Percentiles rank a stretch among this genome's conserved stretches.
These are phyloP conservation scores for Grantiella picta DNA, from an alignment of 2,113 vertebrate genomes.

Conservation along the genomic window DNA sequence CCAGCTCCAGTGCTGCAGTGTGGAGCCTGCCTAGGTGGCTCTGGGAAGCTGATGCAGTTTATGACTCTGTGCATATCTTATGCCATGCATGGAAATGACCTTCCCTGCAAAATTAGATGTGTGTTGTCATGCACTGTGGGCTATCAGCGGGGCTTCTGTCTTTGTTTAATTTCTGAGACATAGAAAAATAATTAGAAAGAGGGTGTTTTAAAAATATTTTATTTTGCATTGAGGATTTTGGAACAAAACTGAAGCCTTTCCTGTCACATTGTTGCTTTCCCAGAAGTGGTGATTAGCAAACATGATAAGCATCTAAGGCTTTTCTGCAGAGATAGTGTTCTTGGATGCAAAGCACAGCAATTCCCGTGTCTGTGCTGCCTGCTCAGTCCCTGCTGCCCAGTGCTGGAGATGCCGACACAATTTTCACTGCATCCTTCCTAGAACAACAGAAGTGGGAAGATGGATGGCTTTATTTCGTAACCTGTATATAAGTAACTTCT, in stretches of 20 bases:
- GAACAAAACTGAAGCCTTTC: neutral
- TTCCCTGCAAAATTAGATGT: neutral
- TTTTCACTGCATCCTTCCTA: neutral
- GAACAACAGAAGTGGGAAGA: neutral
- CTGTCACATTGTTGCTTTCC: neutral
- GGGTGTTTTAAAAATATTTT: neutral
- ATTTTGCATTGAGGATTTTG: neutral
- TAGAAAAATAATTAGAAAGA: neutral
- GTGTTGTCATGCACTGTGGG: neutral
- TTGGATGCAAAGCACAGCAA: neutral
- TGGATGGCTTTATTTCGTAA: neutral
- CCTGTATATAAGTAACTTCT: neutral
- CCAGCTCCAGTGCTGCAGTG: neutral
- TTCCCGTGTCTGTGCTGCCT: neutral
- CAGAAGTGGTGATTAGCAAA: neutral
- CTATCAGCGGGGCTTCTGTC: neutral
- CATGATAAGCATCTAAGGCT: constrained; percentile 3
- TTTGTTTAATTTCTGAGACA: neutral
- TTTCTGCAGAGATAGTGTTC: neutral
- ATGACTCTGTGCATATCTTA: neutral
- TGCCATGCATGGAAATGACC: rapidly evolving
- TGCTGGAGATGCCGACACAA: neutral
- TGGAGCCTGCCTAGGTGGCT: neutral
- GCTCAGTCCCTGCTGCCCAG: neutral
- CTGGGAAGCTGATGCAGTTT: neutral